These are phyloP conservation scores for Brachyistius frenatus DNA, from an alignment of 2,113 vertebrate species.

Conservation along the genomic window DNA sequence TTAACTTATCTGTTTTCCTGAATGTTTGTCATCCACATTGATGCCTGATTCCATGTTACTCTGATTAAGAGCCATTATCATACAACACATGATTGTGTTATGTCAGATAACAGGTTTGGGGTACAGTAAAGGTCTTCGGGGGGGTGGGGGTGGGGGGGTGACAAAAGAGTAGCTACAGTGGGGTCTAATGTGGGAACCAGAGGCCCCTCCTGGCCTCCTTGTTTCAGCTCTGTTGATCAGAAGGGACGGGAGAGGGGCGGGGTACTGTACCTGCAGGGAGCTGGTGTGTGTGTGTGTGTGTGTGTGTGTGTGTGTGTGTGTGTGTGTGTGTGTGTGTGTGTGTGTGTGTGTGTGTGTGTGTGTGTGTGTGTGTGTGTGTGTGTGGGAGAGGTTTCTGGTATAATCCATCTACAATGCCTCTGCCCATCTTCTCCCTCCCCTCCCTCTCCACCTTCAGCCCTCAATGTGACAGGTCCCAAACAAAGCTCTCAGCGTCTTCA, in stretches of 20 bases:
- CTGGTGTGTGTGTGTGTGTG: constrained; percentile 26
- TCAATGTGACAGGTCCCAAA: constrained; percentile 87
- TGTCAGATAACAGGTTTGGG: constrained; percentile 37
- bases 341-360: constrained; percentile 20
- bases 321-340: constrained; percentile 14
- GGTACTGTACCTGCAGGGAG: constrained; percentile 86
- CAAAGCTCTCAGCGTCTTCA: constrained; percentile 77
- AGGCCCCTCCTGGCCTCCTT: constrained; percentile 86
- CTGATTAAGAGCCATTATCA: not conserved
- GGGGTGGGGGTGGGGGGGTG: not conserved
- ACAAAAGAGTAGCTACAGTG: constrained; percentile 83
- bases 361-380: constrained; percentile 17
- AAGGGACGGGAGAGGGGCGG: constrained; percentile 81
- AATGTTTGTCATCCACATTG: too few relatives aligned
- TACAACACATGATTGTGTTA: constrained; percentile 1
- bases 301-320: constrained; percentile 18
- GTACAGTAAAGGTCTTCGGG: constrained; percentile 49
- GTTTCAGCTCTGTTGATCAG: constrained; percentile 91
- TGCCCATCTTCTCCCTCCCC: constrained; percentile 33
- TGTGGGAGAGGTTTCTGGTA: constrained; percentile 78
- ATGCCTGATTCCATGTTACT: not conserved
- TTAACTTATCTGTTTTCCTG: too few relatives aligned
- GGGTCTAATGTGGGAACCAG: constrained; percentile 82
- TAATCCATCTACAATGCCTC: constrained; percentile 86
- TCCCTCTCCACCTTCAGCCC: constrained; percentile 77